Evolutionary conservation across 2,888 invertebrate species (phyloP).

Genomic region (Parnassius orleans): DNA sequence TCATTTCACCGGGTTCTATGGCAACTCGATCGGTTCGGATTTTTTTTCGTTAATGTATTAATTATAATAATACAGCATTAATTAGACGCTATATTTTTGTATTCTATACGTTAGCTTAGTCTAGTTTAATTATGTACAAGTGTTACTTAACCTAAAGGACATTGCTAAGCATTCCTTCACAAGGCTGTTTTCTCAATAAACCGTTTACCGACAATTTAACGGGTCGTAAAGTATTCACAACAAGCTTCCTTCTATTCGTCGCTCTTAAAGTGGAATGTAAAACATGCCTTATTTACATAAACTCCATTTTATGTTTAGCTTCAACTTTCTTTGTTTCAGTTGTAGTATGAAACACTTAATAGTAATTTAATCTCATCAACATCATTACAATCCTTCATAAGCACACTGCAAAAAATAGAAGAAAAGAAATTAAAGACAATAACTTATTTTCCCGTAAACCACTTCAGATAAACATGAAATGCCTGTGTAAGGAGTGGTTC

Average conservation of each 20-base stretch:
- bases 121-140: background rate
- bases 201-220: slow-evolving; percentile 67
- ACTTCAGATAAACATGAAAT: too few species aligned
- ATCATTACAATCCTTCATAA: too few species aligned
- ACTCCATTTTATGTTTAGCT: slow-evolving; percentile 18
- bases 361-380: too few species aligned
- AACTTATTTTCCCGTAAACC: too few species aligned
- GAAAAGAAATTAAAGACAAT: too few species aligned
- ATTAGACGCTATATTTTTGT: too few species aligned
- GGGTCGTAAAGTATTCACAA: slow-evolving; percentile 65
- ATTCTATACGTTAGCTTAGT: background rate
- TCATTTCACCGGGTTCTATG: too few species aligned
- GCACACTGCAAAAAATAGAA: too few species aligned
- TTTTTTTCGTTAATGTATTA: too few species aligned
- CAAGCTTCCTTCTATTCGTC: slow-evolving; percentile 52
- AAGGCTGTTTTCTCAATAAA: slow-evolving; percentile 61
- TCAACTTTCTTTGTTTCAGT: slow-evolving; percentile 19
- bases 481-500: too few species aligned
- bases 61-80: too few species aligned
- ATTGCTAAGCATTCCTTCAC: slow-evolving; percentile 39
- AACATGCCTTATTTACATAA: slow-evolving; percentile 25
- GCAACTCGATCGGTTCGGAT: too few species aligned
- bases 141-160: slow-evolving; percentile 20
- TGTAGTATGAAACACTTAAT: background rate
- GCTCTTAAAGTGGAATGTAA: slow-evolving; percentile 41